Conservation (phyloP, 2,797 vertebrate species). For the Macrochelys suwanniensis region DNA sequence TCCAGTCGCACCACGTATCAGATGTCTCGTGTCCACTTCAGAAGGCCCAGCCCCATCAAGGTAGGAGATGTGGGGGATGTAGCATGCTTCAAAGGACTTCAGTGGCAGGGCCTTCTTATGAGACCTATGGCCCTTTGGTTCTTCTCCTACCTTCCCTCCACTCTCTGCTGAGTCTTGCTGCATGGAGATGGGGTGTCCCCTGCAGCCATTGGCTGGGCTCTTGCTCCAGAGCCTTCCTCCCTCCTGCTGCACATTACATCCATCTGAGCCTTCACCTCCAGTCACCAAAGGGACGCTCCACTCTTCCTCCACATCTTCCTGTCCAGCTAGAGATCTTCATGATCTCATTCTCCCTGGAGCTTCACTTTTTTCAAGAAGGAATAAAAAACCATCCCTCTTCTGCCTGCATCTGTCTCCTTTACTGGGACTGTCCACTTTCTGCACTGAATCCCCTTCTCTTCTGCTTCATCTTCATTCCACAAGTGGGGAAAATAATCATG, state of each 20-base stretch:
- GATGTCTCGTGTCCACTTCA: background rate
- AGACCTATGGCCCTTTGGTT: background rate
- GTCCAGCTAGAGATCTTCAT: background rate
- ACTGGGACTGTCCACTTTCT: background rate
- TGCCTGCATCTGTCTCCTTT: accelerated
- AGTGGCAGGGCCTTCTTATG: background rate
- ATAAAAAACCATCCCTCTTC: background rate
- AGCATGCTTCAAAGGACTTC: background rate
- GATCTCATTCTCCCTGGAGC: background rate
- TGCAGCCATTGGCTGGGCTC: background rate
- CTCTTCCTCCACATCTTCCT: background rate
- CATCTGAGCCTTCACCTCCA: background rate
- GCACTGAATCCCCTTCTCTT: accelerated
- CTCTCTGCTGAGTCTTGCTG: background rate
- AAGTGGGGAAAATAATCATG: background rate
- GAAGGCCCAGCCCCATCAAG: background rate
- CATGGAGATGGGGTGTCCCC: background rate
- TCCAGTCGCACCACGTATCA: background rate
- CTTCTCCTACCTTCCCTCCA: background rate
- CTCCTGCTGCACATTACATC: background rate
- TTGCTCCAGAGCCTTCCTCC: background rate
- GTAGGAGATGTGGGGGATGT: background rate
- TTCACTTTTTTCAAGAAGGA: background rate
- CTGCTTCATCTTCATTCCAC: background rate
- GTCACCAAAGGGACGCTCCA: too few species aligned